These are phyloP conservation scores for Habropoda laboriosa DNA, from an alignment of 1,140 invertebrate genomes.

Conservation along the genomic window DNA sequence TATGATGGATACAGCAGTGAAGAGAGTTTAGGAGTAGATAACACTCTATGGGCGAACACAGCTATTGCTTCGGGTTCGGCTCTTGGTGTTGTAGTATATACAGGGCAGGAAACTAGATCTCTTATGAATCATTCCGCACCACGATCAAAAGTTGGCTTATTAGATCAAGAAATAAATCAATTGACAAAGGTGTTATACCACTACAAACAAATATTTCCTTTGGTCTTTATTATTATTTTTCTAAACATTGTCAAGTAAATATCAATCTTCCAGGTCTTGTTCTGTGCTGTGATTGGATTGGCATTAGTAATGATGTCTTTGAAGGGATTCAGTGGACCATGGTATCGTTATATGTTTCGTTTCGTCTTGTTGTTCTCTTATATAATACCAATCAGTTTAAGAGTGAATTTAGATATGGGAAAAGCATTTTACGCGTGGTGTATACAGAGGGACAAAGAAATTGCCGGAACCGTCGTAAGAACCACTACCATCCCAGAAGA, in stretches of 20 bases:
- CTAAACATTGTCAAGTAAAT: not conserved
- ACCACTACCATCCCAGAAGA: slow-evolving; percentile 99
- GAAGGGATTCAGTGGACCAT: slow-evolving; percentile 97
- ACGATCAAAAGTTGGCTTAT: slow-evolving; percentile 95
- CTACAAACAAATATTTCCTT: slow-evolving; percentile 22
- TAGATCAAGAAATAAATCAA: slow-evolving; percentile 98
- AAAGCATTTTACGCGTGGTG: slow-evolving; percentile 99
- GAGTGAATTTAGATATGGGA: slow-evolving; percentile 99
- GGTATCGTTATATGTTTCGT: slow-evolving; percentile 98
- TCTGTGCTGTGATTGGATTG: slow-evolving; percentile 94
- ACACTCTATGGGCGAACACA: slow-evolving; percentile 99
- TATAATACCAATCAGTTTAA: slow-evolving; percentile 98
- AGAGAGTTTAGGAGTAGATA: slow-evolving; percentile 96
- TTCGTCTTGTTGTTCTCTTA: slow-evolving; percentile 99
- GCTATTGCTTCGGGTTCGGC: slow-evolving; percentile 98
- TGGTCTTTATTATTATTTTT: not conserved
- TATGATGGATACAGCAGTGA: slow-evolving; percentile 86
- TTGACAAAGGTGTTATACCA: slow-evolving; percentile 89
- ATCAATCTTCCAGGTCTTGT: slow-evolving; percentile 86
- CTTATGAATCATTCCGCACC: slow-evolving; percentile 99
- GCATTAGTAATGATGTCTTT: slow-evolving; percentile 97
- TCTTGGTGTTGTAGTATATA: slow-evolving; percentile 98
- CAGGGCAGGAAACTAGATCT: slow-evolving; percentile 96
- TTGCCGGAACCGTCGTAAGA: slow-evolving; percentile 97
- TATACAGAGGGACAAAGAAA: slow-evolving; percentile 96